These are phyloP conservation scores for Puntigrus tetrazona DNA, from an alignment of 2,113 vertebrate genomes.

Conservation along the genomic window DNA sequence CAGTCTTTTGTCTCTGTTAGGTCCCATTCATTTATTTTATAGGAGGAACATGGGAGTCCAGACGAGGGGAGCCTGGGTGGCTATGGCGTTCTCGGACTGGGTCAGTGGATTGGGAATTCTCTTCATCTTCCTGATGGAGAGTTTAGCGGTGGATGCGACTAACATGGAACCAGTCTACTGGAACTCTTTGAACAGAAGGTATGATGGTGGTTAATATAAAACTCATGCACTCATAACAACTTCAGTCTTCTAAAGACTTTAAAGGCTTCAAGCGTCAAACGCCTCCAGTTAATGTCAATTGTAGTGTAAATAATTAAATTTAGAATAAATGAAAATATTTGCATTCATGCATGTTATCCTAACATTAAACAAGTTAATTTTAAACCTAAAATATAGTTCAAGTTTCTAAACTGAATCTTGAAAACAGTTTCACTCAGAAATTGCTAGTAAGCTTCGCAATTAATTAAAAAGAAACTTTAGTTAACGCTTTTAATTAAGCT, in stretches of 20 bases:
- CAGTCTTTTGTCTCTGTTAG: slow-evolving; percentile 33
- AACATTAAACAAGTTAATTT: neutral
- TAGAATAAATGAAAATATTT: neutral
- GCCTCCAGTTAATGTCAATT: neutral
- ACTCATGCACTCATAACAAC: neutral
- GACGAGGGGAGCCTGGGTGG: slow-evolving; percentile 36
- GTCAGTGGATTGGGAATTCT: slow-evolving; percentile 53
- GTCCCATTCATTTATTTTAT: slow-evolving; percentile 21
- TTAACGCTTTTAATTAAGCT: neutral
- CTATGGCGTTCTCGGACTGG: slow-evolving; percentile 41
- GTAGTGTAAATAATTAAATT: neutral
- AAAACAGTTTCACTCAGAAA: neutral
- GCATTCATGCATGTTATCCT: neutral
- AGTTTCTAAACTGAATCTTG: neutral
- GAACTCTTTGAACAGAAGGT: slow-evolving; percentile 67
- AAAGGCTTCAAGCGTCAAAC: neutral
- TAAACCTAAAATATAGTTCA: neutral
- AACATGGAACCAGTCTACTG: slow-evolving; percentile 67
- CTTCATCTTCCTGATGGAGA: slow-evolving; percentile 54
- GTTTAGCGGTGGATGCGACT: slow-evolving; percentile 48
- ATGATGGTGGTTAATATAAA: slow-evolving; percentile 4
- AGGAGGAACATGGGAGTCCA: slow-evolving; percentile 49
- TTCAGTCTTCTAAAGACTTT: neutral
- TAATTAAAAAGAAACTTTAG: neutral
- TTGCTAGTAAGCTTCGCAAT: neutral